Percentiles rank a stretch among this genome's conserved stretches.
These are phyloP conservation scores for Antigone vipio DNA, from an alignment of 2,113 vertebrate species.

Conservation along the genomic window DNA sequence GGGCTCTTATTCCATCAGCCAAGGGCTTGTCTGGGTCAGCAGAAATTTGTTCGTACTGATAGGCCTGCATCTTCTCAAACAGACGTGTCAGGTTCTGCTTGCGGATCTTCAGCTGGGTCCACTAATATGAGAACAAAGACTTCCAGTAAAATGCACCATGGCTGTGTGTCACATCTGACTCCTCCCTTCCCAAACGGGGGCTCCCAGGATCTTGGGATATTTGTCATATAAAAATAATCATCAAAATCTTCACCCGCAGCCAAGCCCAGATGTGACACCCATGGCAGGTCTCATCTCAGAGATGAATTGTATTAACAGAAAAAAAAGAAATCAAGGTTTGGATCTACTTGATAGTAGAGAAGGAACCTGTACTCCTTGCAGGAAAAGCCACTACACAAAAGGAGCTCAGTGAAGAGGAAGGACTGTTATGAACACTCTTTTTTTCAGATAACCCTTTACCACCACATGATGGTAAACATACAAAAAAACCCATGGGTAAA, in stretches of 20 bases:
- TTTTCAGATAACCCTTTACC: not conserved
- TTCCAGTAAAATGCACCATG: not conserved
- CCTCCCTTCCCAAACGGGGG: not conserved
- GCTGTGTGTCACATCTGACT: not conserved
- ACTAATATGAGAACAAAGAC: conserved; percentile 68
- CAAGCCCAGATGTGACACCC: not conserved
- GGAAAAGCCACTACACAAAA: not conserved
- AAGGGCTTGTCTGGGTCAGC: conserved; percentile 97
- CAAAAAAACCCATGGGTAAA: not conserved
- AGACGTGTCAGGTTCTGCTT: conserved; percentile 96
- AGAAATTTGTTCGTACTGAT: conserved; percentile 96
- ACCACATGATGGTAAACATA: not conserved
- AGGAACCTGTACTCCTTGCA: not conserved
- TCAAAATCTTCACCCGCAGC: not conserved
- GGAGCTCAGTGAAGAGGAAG: not conserved
- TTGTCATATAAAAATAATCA: not conserved
- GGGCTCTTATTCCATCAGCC: conserved; percentile 91
- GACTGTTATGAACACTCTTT: not conserved
- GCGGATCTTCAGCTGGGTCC: conserved; percentile 94
- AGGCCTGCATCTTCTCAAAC: conserved; percentile 98
- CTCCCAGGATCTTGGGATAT: not conserved
- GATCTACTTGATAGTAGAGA: not conserved
- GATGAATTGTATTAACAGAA: not conserved
- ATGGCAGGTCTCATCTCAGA: not conserved
- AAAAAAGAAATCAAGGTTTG: not conserved